Base-by-base conservation (phyloP, 2,888 invertebrate species). In the Eretmocerus hayati region DNA sequence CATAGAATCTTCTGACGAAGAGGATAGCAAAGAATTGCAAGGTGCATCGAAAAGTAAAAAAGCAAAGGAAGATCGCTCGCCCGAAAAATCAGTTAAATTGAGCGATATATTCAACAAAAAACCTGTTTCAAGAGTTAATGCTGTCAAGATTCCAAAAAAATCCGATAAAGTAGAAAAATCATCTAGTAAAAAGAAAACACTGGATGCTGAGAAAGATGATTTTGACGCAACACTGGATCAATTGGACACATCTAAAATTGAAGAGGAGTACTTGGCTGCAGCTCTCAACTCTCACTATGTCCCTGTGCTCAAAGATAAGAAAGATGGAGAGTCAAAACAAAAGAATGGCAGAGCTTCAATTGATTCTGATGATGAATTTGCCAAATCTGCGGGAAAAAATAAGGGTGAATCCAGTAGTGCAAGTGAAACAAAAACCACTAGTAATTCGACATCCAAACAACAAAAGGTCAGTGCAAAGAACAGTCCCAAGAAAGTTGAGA, bases 171-270 rank as follows among this genome's bases (percentile, higher is more conserved):
- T n/a, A n/a, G n/a, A n/a, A n/a, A n/a, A n/a, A n/a, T n/a, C n/a
- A n/a, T n/a, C n/a, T n/a, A n/a, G n/a, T n/a, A n/a, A n/a, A n/a
- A n/a, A n/a, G n/a, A n/a, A n/a, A n/a, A n/a, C n/a, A n/a, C n/a
- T n/a, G n/a, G n/a, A n/a, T n/a, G n/a, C n/a, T 60, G 79, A 59
- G n/a, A 62, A 85, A 72, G 80, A 82, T 23, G 81, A 83, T 48
- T 88, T 90, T 70, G 82, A 82, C 60, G 76, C 79, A 58, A 84
- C 83, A 16, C 70, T 87, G 15, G 63, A 79, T 53, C 79, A 83
- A 63, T 67, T 87, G 50, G 86, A 87, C 40, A 58, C 52, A 2
- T 56, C 60, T 0, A 36, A 56, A 20, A 48, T 62, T 71, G 77
- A 77, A 57, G 62, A 71, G 44, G 66, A 74, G 52, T 66, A 72